Base-by-base conservation (phyloP, 2,888 invertebrate species). In the Arrhopalites spinosus region DNA sequence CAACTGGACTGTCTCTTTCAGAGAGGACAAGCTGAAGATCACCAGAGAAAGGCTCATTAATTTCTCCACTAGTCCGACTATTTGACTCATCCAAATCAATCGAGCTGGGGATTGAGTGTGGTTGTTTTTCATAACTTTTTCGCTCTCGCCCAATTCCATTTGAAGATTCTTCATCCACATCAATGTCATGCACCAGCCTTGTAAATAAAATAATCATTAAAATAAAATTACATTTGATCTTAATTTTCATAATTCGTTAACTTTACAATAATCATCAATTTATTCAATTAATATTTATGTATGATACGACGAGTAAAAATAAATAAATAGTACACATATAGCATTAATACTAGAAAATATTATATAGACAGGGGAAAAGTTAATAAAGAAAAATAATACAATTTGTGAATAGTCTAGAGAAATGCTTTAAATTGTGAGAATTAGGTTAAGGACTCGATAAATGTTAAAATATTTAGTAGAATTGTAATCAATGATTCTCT, bases 161-260 rank as follows among this genome's bases (percentile, higher is more conserved):
- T 23, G 79, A 77, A 36, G 77, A 77, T 61, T 83, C 83, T 50
- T 83, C 83, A 83, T 94, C 94, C 84, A 93, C 88, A 82, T 89
- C 89, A 83, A 92, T 91, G 89, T 92, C 92, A 87, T 93, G 94
- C 85, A 94, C 93, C 85, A 95, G 88, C 84, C 94, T n/a, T n/a
- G n/a, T n/a, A n/a, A n/a, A 50, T 47, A 47, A n/a, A 47, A 47
- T 17, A 47, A 1, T 2, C 47, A 47, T 13, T 47, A 47, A 7
- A 13, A 45, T 45, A 45, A 45, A 45, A 45, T n/a, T n/a, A 11
- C 15, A 53, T 3, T 15, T 20, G 15, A 11, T n/a, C 47, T 47
- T 7, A 17, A n/a, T 47, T 47, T 47, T 47, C 13, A 17, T 47
- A 17, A 47, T 47, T 47, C 1, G 13, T 47, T 2, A 17, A 20